These are phyloP conservation scores for Laticauda colubrina DNA, from an alignment of 2,113 vertebrate genomes.

Conservation along the genomic window DNA sequence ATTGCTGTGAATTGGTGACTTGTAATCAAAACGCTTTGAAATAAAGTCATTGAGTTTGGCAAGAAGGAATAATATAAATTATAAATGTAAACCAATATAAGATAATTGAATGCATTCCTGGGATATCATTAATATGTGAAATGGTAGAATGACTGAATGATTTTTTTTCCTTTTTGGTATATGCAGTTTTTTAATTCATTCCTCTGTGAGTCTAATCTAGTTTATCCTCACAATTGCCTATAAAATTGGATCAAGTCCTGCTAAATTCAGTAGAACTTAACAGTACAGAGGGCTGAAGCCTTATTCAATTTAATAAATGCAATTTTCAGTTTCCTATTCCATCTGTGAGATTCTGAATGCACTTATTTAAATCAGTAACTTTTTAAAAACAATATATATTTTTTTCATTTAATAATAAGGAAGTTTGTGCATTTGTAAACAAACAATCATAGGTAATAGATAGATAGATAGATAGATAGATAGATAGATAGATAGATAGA, in stretches of 20 bases:
- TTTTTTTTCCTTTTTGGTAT: neutral
- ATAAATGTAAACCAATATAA: neutral
- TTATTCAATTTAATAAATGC: neutral
- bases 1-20: neutral
- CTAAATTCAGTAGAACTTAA: neutral
- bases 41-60: neutral
- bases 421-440: neutral
- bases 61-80: neutral
- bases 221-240: neutral
- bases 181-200: neutral
- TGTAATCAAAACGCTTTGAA: neutral
- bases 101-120: neutral
- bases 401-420: neutral
- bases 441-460: neutral
- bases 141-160: neutral
- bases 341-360: neutral
- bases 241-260: neutral
- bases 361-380: neutral
- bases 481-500: too few relatives aligned
- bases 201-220: neutral
- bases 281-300: neutral
- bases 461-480: too few relatives aligned
- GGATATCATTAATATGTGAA: neutral
- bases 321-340: neutral
- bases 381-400: neutral